Conservation (phyloP, 2,888 invertebrate species). For the Drosophila emarginata region DNA sequence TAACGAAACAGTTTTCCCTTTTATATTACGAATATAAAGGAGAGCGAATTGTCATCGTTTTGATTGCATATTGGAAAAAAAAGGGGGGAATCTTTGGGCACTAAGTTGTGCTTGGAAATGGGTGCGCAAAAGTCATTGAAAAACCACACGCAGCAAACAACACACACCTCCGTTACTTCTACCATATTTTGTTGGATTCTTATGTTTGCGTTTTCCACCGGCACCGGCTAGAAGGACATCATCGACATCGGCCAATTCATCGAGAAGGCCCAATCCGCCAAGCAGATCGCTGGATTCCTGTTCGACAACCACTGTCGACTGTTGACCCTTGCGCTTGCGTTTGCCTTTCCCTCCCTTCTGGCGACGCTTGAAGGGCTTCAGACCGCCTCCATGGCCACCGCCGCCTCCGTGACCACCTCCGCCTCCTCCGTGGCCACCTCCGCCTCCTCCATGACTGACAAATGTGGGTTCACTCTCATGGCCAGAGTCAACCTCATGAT, state of each 20-base stretch:
- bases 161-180: constrained; percentile 82
- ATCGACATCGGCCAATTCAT: constrained; percentile 67
- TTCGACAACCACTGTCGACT: constrained; percentile 49
- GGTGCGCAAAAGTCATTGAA: constrained; percentile 79
- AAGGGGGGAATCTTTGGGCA: constrained; percentile 40
- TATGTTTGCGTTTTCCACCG: constrained; percentile 76
- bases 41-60: neutral
- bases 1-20: neutral
- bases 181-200: constrained; percentile 82
- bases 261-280: constrained; percentile 68
- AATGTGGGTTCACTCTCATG: constrained; percentile 38
- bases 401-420: constrained; percentile 55
- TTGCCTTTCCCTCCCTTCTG: constrained; percentile 71
- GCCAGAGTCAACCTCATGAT: constrained; percentile 54
- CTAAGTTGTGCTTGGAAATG: constrained; percentile 70
- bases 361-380: constrained; percentile 71
- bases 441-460: constrained; percentile 45
- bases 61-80: constrained; percentile 33
- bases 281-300: constrained; percentile 61
- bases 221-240: constrained; percentile 43
- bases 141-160: constrained; percentile 81
- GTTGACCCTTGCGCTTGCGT: constrained; percentile 75
- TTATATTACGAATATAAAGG: too few relatives aligned
- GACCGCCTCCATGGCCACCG: constrained; percentile 41
- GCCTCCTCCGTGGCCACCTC: constrained; percentile 37